Conservation (phyloP, 2,797 vertebrate genomes). For the Oryzias dopingdopingensis region DNA sequence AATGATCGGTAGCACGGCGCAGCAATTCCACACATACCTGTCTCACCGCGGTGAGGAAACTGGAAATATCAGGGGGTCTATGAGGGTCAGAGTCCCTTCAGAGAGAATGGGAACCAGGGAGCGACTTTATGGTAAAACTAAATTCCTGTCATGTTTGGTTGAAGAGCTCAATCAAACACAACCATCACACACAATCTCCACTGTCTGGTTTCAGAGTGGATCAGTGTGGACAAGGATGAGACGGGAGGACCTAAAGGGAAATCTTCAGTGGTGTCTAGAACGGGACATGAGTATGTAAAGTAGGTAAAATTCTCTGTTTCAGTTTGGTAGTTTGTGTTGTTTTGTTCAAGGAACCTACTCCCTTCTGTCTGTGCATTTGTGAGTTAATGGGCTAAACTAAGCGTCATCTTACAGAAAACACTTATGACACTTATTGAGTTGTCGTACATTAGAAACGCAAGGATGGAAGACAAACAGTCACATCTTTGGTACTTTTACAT, state of each 20-base stretch:
- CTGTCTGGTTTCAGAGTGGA: slow-evolving; percentile 85
- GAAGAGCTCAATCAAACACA: neutral
- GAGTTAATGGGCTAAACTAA: too few species aligned
- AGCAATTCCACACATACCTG: slow-evolving; percentile 95
- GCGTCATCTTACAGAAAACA: too few species aligned
- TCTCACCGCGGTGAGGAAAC: slow-evolving; percentile 96
- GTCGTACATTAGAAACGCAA: too few species aligned
- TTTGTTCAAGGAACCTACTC: slow-evolving; percentile 2
- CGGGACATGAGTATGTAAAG: slow-evolving; percentile 84
- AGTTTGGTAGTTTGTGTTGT: neutral
- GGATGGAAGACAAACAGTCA: too few species aligned
- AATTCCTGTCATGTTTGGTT: neutral
- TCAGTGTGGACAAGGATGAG: slow-evolving; percentile 94
- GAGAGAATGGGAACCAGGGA: slow-evolving; percentile 95
- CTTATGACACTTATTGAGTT: too few species aligned
- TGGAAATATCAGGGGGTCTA: slow-evolving; percentile 94
- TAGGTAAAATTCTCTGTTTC: slow-evolving; percentile 54
- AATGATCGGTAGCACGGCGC: slow-evolving; percentile 95
- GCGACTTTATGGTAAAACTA: slow-evolving; percentile 88
- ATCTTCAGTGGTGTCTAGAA: slow-evolving; percentile 70
- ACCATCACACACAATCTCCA: neutral
- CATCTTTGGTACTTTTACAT: too few species aligned
- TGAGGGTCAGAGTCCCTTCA: slow-evolving; percentile 92
- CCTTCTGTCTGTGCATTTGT: neutral
- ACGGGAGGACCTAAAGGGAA: slow-evolving; percentile 85